Conservation (phyloP, 2,888 invertebrate genomes). For the Orthosia incerta region DNA sequence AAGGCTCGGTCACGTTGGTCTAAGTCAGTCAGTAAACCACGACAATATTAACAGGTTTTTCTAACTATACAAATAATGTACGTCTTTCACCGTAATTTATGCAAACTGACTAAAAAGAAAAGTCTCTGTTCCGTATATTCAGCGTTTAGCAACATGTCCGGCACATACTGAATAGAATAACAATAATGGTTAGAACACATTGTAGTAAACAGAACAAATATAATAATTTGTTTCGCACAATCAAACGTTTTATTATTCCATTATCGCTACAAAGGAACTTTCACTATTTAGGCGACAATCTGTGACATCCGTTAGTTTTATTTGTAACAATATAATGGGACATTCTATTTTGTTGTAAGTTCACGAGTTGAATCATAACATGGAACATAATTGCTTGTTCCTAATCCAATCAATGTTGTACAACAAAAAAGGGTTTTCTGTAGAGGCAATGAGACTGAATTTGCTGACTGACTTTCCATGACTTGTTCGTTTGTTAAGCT, state of each 20-base stretch:
- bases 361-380: constrained; percentile 20
- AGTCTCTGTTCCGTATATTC: constrained; percentile 23
- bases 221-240: constrained; percentile 68
- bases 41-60: constrained; percentile 35
- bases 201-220: constrained; percentile 56
- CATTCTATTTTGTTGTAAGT: constrained; percentile 26
- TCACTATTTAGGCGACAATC: constrained; percentile 76
- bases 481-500: neutral
- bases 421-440: neutral
- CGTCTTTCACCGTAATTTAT: constrained; percentile 17
- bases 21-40: constrained; percentile 53
- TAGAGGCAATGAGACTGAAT: neutral
- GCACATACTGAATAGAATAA: constrained; percentile 25
- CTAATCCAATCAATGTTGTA: constrained; percentile 2
- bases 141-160: constrained; percentile 17
- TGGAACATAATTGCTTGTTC: neutral
- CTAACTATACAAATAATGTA: constrained; percentile 39
- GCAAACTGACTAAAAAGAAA: constrained; percentile 37
- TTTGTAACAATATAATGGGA: constrained; percentile 57
- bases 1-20: neutral
- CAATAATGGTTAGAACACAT: constrained; percentile 34
- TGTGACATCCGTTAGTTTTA: constrained; percentile 75
- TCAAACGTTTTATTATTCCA: constrained; percentile 69
- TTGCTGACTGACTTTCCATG: neutral
- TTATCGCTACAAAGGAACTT: constrained; percentile 72